Conservation (phyloP, 2,113 vertebrate species). For the Tachysurus fulvidraco region DNA sequence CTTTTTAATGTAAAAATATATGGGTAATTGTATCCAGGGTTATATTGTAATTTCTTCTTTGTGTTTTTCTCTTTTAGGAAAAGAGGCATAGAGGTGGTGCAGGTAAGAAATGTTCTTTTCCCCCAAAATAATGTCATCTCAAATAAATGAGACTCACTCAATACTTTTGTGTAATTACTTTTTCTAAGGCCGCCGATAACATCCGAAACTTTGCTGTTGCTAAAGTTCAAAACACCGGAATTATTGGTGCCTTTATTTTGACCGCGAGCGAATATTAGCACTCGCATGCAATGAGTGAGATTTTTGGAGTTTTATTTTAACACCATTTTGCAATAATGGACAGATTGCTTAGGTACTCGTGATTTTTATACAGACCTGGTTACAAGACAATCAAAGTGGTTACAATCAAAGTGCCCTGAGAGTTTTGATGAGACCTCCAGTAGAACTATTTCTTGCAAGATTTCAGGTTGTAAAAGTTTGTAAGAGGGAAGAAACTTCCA, state of each 20-base stretch:
- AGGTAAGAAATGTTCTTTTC: slow-evolving; percentile 77
- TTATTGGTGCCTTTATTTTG: too few species aligned
- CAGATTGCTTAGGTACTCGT: too few species aligned
- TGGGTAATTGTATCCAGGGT: not conserved
- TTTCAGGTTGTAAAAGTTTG: not conserved
- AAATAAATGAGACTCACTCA: not conserved
- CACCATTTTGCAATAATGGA: too few species aligned
- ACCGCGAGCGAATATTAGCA: too few species aligned
- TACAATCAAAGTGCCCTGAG: too few species aligned
- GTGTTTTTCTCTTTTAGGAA: slow-evolving; percentile 80
- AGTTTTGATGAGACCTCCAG: too few species aligned
- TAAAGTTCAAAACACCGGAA: too few species aligned
- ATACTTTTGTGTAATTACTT: not conserved
- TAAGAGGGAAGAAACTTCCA: not conserved
- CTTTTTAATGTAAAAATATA: not conserved
- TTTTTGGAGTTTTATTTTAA: too few species aligned
- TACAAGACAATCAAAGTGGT: too few species aligned
- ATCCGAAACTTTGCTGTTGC: not conserved
- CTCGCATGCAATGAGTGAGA: too few species aligned
- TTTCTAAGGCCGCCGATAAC: not conserved
- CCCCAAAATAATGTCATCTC: not conserved
- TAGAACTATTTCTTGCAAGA: not conserved
- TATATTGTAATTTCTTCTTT: slow-evolving; percentile 41
- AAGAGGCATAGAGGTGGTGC: slow-evolving; percentile 94
- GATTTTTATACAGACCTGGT: too few species aligned